Evolutionary conservation across 2,888 invertebrate species (phyloP), one percentile per base, ranked within the genome.

Genomic region (Dioctria rufipes): DNA sequence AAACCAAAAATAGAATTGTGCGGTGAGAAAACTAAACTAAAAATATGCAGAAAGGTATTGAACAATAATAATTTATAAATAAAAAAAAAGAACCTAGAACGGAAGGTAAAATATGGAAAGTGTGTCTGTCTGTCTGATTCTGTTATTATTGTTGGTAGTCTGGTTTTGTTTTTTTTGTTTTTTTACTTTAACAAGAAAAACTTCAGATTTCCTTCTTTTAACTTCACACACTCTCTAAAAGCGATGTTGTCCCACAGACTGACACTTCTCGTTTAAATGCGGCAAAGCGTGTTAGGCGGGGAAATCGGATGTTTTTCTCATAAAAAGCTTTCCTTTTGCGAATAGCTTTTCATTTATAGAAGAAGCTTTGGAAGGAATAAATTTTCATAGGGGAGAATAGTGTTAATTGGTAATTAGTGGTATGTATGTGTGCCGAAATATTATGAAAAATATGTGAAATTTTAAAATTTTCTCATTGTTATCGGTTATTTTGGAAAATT

Each of bases 251-350:
- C 77, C 39, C 63, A 40, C 49, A 63, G 40, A 77, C 77, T 63
- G 77, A 63, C 77, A 77, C 77, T 63, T 77, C 63, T 63, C 77
- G 46, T 77, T 77, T 77, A 77, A 77, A 77, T 77, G 77, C 77
- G 77, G 77, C 61, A 77, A 63, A 77, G 63, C 73, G 60, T 73
- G 73, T 39, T 54, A 25, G 42, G 73, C 13, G 73, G 73, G 73
- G 73, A 73, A 69, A 73, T 54, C 58, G 2, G 39, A 73, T 73
- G 73, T 73, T 73, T 73, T 73, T 25, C 73, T 58, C n/a, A 2
- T 42, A 42, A 54, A 25, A 73, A 73, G 73, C 73, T 39, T 8
- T 51, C 25, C 25, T 25, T 25, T n/a, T 11, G 11, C 11, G 9
- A 11, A n/a, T 8, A 54, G 54, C 54, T 54, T 54, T 11, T 25